Evolutionary conservation across 1,140 invertebrate species (phyloP).

Genomic region (Notospermus geniculatus): DNA sequence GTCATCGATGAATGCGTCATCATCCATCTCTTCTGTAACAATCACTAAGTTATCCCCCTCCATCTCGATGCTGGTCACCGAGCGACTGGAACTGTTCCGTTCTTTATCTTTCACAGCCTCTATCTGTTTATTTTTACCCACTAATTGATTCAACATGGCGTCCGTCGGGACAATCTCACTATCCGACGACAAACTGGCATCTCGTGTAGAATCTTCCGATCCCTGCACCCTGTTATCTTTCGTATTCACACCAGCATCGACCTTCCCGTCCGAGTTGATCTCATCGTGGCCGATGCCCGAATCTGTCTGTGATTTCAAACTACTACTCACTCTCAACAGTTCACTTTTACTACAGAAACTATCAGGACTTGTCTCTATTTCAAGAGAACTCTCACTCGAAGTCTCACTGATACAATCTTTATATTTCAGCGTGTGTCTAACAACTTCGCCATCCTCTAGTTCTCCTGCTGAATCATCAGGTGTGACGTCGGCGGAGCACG

Average conservation of each 20-base stretch:
- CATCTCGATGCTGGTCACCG: slow-evolving; percentile 49
- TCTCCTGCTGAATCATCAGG: not conserved
- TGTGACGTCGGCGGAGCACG: not conserved
- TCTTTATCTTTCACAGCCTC: slow-evolving; percentile 27
- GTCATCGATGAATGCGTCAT: slow-evolving; percentile 17
- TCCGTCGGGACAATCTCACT: slow-evolving; percentile 43
- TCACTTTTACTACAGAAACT: slow-evolving; percentile 35
- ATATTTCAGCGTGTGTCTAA: no score
- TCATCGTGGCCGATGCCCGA: slow-evolving; percentile 41
- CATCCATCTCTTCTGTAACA: slow-evolving; percentile 44
- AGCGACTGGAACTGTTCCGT: slow-evolving; percentile 17
- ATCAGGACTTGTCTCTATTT: slow-evolving; percentile 33
- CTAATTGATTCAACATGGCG: slow-evolving; percentile 39
- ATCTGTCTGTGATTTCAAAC: slow-evolving; percentile 40
- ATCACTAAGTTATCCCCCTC: slow-evolving; percentile 52
- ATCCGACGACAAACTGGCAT: slow-evolving; percentile 21
- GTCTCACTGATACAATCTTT: no score
- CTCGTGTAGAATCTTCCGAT: not conserved
- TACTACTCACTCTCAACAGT: slow-evolving; percentile 30
- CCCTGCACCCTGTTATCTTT: slow-evolving; percentile 33
- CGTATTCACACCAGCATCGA: slow-evolving; percentile 36
- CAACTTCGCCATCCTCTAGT: no score
- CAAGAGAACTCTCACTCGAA: not conserved
- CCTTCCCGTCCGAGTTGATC: slow-evolving; percentile 19
- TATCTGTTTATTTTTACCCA: slow-evolving; percentile 39